Conservation (phyloP, 2,113 vertebrate species). For the Argyrosomus japonicus region DNA sequence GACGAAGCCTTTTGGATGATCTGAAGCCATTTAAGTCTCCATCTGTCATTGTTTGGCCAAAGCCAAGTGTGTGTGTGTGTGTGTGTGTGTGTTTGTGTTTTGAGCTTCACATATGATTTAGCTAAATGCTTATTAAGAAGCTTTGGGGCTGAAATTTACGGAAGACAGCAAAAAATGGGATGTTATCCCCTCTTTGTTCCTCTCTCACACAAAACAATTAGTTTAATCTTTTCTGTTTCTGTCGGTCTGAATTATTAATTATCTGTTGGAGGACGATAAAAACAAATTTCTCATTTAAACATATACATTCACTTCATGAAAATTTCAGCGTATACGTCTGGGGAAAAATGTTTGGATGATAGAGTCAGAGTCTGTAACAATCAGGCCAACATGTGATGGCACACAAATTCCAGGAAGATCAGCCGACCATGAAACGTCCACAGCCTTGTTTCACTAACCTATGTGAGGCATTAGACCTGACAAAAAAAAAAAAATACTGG, state of each 20-base stretch:
- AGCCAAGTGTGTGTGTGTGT: constrained; percentile 28
- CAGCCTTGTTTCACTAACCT: too few relatives aligned
- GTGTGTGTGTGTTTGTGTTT: too few relatives aligned
- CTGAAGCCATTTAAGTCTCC: constrained; percentile 37
- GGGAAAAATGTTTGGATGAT: neutral
- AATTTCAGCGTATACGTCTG: neutral
- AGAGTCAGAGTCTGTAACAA: neutral
- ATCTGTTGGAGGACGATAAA: constrained; percentile 13
- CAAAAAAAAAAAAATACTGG: too few relatives aligned
- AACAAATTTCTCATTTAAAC: constrained; percentile 34
- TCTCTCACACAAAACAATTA: constrained; percentile 7
- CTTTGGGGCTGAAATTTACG: neutral
- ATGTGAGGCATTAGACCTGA: neutral
- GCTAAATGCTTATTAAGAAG: neutral
- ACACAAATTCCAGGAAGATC: too few relatives aligned
- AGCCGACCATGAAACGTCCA: too few relatives aligned
- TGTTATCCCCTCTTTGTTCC: neutral
- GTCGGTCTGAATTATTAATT: constrained; percentile 23
- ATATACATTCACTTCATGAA: constrained; percentile 16
- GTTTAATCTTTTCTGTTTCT: neutral
- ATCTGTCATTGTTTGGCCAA: constrained; percentile 32
- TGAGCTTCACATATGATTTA: constrained; percentile 27
- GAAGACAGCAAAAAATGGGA: neutral
- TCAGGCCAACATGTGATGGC: neutral
- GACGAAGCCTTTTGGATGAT: constrained; percentile 30